A percentile compares a stretch with the other conserved stretches of the same genome.
Evolutionary conservation across 2,113 vertebrate genomes (phyloP).

Genomic region (Notarius quadriscutis): DNA sequence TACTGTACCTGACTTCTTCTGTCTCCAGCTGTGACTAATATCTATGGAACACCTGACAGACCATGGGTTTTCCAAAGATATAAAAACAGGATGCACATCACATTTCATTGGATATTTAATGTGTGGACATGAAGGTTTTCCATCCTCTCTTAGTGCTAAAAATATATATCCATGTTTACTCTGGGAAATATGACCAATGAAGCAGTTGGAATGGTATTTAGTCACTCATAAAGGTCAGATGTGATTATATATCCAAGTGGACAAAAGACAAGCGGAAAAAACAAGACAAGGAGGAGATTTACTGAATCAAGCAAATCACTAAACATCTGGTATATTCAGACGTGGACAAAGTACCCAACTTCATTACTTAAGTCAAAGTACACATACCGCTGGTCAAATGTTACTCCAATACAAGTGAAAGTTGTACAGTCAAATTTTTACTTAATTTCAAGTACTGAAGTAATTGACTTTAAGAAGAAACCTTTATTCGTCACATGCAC

Average conservation of each 20-base stretch:
- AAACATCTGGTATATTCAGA: background rate
- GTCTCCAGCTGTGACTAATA: slow-evolving; percentile 21
- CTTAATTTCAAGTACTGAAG: too few species aligned
- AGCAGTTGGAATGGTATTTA: background rate
- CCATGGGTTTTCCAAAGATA: background rate
- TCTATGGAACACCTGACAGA: slow-evolving; percentile 17
- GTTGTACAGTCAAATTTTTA: too few species aligned
- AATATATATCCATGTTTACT: slow-evolving; percentile 15
- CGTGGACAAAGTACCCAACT: too few species aligned
- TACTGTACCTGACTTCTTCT: background rate
- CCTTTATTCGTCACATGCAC: too few species aligned
- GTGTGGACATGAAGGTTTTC: background rate
- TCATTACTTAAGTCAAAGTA: too few species aligned
- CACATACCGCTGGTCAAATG: too few species aligned
- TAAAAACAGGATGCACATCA: slow-evolving; percentile 38
- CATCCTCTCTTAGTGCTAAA: slow-evolving; percentile 32
- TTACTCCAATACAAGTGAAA: too few species aligned
- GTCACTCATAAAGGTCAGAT: background rate
- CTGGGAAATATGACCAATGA: background rate
- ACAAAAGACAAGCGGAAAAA: background rate
- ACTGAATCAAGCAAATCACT: background rate
- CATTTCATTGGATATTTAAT: slow-evolving; percentile 2
- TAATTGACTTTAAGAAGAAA: too few species aligned
- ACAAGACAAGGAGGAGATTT: background rate
- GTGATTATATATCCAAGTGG: background rate